phyloP scores from a whole-genome alignment of 2,113 vertebrate species.

The Mormoops blainvillei region DNA sequence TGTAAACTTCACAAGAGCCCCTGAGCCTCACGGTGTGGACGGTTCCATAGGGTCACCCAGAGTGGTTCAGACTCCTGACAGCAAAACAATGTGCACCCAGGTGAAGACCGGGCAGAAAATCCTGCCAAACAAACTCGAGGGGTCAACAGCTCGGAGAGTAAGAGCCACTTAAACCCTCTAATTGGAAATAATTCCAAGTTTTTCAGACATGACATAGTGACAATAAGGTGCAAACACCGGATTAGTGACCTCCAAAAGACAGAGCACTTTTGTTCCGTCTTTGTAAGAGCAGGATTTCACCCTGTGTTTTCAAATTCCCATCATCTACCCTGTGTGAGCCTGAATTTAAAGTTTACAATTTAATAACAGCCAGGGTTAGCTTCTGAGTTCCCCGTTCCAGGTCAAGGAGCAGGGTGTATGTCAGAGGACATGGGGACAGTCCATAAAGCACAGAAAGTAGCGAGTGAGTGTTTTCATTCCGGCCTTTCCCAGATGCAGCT shows the following conservation, averaged over 20 bases:
- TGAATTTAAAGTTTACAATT: constrained; percentile 21
- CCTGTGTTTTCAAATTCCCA: constrained; percentile 47
- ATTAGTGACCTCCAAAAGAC: constrained; percentile 58
- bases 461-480: not conserved
- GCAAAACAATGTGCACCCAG: constrained; percentile 44
- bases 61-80: constrained; percentile 45
- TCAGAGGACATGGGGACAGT: not conserved
- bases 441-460: not conserved
- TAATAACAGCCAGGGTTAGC: not conserved
- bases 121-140: constrained; percentile 36
- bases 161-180: constrained; percentile 45
- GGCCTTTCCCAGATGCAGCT: not conserved
- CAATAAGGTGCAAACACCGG: constrained; percentile 53
- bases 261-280: constrained; percentile 50
- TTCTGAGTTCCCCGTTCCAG: not conserved
- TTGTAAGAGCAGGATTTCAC: constrained; percentile 16
- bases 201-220: constrained; percentile 62
- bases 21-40: not conserved
- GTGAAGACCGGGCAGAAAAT: constrained; percentile 43
- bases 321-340: not conserved
- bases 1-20: constrained; percentile 36
- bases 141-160: constrained; percentile 37
- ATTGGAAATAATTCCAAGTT: constrained; percentile 63
- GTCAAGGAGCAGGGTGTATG: constrained; percentile 32
- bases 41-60: constrained; percentile 2